These are phyloP conservation scores for Leptothorax acervorum DNA, from an alignment of 2,888 invertebrate genomes.

Conservation along the genomic window DNA sequence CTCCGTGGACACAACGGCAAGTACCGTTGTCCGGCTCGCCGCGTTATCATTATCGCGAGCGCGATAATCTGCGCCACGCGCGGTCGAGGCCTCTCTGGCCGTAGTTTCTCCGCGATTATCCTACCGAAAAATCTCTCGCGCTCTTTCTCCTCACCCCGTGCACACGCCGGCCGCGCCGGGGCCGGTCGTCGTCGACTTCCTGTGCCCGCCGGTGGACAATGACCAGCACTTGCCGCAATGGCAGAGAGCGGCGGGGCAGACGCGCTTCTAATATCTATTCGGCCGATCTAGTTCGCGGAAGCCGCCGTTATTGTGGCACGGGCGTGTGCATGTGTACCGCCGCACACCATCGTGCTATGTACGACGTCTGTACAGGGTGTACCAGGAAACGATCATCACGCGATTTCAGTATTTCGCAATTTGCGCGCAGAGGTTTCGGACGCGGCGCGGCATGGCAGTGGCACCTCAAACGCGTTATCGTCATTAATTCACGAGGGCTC, in stretches of 20 bases:
- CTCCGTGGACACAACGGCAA: not conserved
- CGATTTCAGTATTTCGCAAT: slow-evolving; percentile 49
- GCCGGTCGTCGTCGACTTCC: slow-evolving; percentile 75
- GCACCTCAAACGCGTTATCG: not conserved
- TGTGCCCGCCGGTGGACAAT: slow-evolving; percentile 81
- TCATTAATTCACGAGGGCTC: slow-evolving; percentile 1
- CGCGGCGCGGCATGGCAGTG: not conserved
- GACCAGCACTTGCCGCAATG: slow-evolving; percentile 82
- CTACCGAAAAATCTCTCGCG: slow-evolving; percentile 79
- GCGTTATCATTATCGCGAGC: slow-evolving; percentile 50
- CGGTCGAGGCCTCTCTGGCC: slow-evolving; percentile 30
- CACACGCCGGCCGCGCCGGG: slow-evolving; percentile 16
- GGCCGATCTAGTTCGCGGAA: slow-evolving; percentile 84
- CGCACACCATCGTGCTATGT: not conserved
- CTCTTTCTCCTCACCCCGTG: slow-evolving; percentile 21
- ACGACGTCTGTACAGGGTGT: slow-evolving; percentile 21
- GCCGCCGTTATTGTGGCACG: slow-evolving; percentile 73
- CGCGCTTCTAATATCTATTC: slow-evolving; percentile 80
- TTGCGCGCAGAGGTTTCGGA: not conserved
- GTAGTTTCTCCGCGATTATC: slow-evolving; percentile 81
- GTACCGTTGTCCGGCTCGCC: slow-evolving; percentile 42
- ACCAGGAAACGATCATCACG: slow-evolving; percentile 53
- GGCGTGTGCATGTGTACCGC: slow-evolving; percentile 56
- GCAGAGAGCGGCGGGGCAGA: slow-evolving; percentile 69
- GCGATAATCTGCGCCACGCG: slow-evolving; percentile 62